Evolutionary conservation across 2,113 vertebrate genomes (phyloP), one percentile per base, ranked within the genome.

Genomic region (Strix aluco): DNA sequence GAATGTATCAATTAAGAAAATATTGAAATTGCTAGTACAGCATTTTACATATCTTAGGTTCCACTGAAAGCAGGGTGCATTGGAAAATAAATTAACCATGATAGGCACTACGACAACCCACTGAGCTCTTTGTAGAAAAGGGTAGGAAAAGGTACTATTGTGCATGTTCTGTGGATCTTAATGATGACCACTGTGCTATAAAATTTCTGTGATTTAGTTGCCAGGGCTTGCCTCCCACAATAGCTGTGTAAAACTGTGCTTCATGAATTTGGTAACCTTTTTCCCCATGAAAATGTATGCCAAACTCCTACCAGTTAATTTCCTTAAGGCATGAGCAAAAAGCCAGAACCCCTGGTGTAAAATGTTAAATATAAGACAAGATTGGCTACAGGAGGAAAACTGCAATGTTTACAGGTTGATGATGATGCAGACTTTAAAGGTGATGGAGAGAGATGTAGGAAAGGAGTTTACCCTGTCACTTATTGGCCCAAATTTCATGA

Each of bases 1-100:
- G 89, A 96, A 97, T 96, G 57, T 90, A 94, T 88, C 92, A 95
- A 88, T 94, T 96, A 94, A 96, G 85, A 93, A 95, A 96, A 97
- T 94, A 96, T 18, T 58, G 94, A 95, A 95, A 94, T 90, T 82
- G 70, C 86, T 86, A 77, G 84, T 82, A 83, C 38, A 77, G 86
- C 58, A 47, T 87, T 95, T 92, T 92, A 85, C 57, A 17, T 87
- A 85, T 51, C 91, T 95, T 77, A 81, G 73, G 62, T 91, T 91
- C 52, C 38, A 70, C n/a, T 21, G 15, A 94, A 91, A 92, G 62
- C 83, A 82, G 91, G 54, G 34, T 87, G 66, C 29, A 51, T 11
- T 77, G 81, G 58, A 90, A 91, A 94, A 85, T 27, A 82, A 95
- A 94, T 61, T 70, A 94, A 75, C 81, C 17, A 1, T 69, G 49